Evolutionary conservation across 2,113 vertebrate species (phyloP).

Genomic region (Mirounga angustirostris): DNA sequence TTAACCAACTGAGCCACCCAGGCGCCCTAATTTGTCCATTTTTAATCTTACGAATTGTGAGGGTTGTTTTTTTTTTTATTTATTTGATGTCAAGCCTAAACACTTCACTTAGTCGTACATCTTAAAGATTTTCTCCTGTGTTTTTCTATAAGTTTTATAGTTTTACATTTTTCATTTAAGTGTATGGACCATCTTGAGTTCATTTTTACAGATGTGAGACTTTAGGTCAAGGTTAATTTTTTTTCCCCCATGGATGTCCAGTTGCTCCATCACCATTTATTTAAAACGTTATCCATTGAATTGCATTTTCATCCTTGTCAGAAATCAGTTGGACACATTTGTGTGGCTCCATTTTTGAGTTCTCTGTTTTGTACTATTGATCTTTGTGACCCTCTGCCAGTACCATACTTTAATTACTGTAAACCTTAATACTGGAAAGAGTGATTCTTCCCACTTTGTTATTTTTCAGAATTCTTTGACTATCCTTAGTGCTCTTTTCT

Average conservation of each 20-base stretch:
- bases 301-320: neutral
- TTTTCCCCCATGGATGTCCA: neutral
- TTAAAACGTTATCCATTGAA: neutral
- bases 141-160: neutral
- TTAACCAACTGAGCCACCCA: too few species aligned
- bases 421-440: neutral
- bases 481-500: neutral
- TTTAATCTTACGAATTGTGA: neutral
- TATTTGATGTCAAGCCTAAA: neutral
- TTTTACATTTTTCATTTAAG: neutral
- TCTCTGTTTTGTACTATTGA: neutral
- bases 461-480: neutral
- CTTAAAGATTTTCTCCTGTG: neutral
- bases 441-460: neutral
- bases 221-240: neutral
- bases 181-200: neutral
- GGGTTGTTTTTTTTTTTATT: neutral
- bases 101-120: neutral
- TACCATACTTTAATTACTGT: neutral
- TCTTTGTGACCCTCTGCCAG: neutral
- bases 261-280: neutral
- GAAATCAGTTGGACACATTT: neutral
- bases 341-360: neutral
- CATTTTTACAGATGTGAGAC: neutral
- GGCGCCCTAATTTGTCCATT: neutral